Base-by-base conservation (phyloP, 2,888 invertebrate species). In the Bellardia pandia region DNA sequence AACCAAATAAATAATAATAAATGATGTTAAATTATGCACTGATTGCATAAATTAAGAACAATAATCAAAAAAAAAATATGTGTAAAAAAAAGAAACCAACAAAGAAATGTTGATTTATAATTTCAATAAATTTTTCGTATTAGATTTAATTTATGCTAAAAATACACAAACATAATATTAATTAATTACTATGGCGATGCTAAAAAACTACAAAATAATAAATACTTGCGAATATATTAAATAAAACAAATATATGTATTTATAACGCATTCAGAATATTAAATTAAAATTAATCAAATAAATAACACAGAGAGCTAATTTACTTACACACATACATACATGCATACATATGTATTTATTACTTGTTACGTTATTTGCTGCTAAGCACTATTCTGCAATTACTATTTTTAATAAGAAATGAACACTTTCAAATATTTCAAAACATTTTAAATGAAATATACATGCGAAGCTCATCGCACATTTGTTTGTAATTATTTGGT, bases 41-140 rank as follows among this genome's bases (percentile, higher is more conserved):
- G 80, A 86, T 86, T 86, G 83, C 80, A 86, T 86, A 84, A 86
- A 86, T 84, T 84, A 86, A 37, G 56, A 76, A 60, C 16, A 69
- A 76, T 30, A 76, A 72, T 72, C 23, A 64, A 30, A 33, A 42
- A 64, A 30, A 33, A 42, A 45, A 69, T 69, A 33, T 37, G 37
- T 37, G 5, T 0, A 40, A 8, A 37, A 60, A 69, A 48, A 23
- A 42, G 40, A 53, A 30, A 33, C n/a, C 16, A 75, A 33, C 48
- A 16, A 30, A 69, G n/a, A 53, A 56, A 45, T 64, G 16, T 84
- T 72, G 72, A 84, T 84, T 78, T 84, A 84, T 78, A 72, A 72
- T 66, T 78, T 84, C 40, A 78, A 84, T 82, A 60, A 68, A 76
- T 58, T 72, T 72, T 72, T 66, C 23, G 14, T 58, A 64, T 71